These are phyloP conservation scores for Vanessa cardui DNA, from an alignment of 2,888 invertebrate species.

Conservation along the genomic window DNA sequence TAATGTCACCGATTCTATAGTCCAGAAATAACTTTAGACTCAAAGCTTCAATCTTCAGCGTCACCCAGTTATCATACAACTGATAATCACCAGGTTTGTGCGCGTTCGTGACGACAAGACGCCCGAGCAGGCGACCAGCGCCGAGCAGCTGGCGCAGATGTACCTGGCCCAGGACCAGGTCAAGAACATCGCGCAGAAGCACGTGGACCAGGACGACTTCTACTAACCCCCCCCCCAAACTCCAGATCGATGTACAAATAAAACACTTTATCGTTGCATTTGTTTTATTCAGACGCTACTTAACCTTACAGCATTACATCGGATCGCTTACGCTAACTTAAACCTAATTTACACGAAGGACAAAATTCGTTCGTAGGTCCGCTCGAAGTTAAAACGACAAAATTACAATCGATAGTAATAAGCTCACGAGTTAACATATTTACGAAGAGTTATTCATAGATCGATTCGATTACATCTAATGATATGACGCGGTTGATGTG, in stretches of 20 bases:
- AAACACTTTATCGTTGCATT: conserved; percentile 12
- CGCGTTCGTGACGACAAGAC: conserved; percentile 95
- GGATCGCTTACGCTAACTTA: neutral
- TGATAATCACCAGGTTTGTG: conserved; percentile 83
- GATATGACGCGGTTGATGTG: neutral
- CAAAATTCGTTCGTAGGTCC: conserved; percentile 18
- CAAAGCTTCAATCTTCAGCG: too few relatives aligned
- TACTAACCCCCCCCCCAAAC: conserved; percentile 49
- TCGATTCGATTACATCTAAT: conserved; percentile 3
- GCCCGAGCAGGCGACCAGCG: conserved; percentile 95
- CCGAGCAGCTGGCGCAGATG: conserved; percentile 94
- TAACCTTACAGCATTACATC: conserved; percentile 1
- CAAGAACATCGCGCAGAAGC: conserved; percentile 45
- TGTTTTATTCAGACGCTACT: conserved; percentile 14
- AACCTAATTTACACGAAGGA: conserved; percentile 2
- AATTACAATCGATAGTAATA: neutral
- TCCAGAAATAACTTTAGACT: too few relatives aligned
- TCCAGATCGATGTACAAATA: neutral
- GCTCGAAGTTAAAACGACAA: neutral
- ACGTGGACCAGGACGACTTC: conserved; percentile 58
- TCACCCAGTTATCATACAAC: neutral
- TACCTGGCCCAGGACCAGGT: conserved; percentile 97
- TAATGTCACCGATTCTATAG: too few relatives aligned
- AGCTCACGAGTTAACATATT: neutral
- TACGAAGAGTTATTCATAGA: conserved; percentile 1